Evolutionary conservation across 2,113 vertebrate species (phyloP), one percentile per base, ranked within the genome.

Genomic region (Xenopus tropicalis): DNA sequence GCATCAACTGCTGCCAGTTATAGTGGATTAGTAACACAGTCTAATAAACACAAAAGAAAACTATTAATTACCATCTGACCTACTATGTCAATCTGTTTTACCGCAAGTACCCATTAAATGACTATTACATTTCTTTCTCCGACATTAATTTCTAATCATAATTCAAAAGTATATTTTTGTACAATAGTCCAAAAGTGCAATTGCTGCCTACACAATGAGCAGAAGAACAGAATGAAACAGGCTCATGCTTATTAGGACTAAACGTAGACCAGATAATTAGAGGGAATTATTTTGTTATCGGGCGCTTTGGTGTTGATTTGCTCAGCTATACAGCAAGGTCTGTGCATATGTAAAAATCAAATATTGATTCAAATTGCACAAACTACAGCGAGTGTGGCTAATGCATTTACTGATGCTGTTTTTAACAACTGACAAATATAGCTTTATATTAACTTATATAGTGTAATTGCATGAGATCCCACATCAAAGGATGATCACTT

Each of bases 11-110:
- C 66, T 62, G 48, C 58, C 25, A 69, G 72, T 74, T 74, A 68
- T 83, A 77, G 44, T 62, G 51, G 23, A 83, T 81, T 83, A 83
- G 69, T 81, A 77, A 80, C 78, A 69, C 64, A 71, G 67, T 72
- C 80, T 62, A 82, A 79, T 68, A 81, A 83, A 83, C 46, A 70
- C 1, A 12, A 78, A 84, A 75, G 61, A 65, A 80, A 82, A 80
- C 64, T 79, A 81, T 81, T 85, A 80, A 83, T 84, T 83, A 83
- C 62, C 57, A 20, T 77, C 81, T 80, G 66, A 70, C 65, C 82
- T 64, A 51, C 61, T 71, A 72, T 11, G 54, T 77, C 81, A 82
- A 78, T 81, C 71, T 67, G 66, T 80, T 82, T 69, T 70, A 20
- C 46, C 67, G 72, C 57, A 82, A 80, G 11, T 77, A 81, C 19